Base-by-base conservation (phyloP, 2,888 invertebrate genomes). In the Tryphoninae sp. region DNA sequence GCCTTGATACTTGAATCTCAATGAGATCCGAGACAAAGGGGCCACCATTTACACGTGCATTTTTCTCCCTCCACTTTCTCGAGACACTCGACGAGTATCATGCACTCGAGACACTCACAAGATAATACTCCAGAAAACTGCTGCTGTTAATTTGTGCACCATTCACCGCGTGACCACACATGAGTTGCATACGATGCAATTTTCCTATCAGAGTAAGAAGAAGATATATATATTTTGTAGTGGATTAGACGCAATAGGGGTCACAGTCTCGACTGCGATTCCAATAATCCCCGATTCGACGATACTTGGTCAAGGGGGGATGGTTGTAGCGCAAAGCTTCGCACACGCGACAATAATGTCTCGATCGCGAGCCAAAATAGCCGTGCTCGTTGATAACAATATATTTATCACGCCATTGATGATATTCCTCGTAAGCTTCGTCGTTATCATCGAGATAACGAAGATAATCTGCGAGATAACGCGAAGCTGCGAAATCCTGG, bases 321-420 rank as follows among this genome's bases (percentile, higher is more conserved):
- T 45, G 13, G 87, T 95, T 95, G 86, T 94, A 95, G 89, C 95
- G 94, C 13, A 95, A 91, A n/a, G 95, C 95, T 89, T 95, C 94
- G 87, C 95, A 95, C 8, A 95, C 87, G 74, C 95, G 93, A 86
- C 95, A 95, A 81, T 94, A 94, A 87, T 95, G 95, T 71, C 90
- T 92, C 0, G 95, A 94, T 9, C 90, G 90, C 0, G 94, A 93
- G 13, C 94, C 93, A 86, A 95, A 95, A 88, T 95, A 95, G 0
- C 95, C 95, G 87, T 96, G 95, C 86, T 96, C 95, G 85, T 95
- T 95, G 0, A 93, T 71, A 0, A 95, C 92, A 78, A 92, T 87
- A 87, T 94, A 95, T 78, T 93, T 78, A 23, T 90, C 91, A 78
- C 95, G 93, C 96, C 96, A 96, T 69, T 90, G 86, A 83, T 95